Conservation (phyloP, 2,888 invertebrate species). For the Heliconius hortense region DNA sequence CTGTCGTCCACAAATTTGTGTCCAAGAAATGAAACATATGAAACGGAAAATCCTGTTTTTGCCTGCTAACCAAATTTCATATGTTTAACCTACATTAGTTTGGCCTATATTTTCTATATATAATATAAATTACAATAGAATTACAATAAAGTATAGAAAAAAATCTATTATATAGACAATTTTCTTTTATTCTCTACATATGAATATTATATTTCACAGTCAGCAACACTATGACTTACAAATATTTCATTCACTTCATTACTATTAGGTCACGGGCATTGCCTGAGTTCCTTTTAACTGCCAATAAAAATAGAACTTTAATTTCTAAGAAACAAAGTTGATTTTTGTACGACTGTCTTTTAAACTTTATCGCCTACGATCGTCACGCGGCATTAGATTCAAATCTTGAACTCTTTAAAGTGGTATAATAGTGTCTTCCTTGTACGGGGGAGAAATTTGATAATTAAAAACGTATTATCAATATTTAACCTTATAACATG, state of each 20-base stretch:
- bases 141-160: too few relatives aligned
- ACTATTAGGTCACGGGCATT: conserved; percentile 51
- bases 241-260: conserved; percentile 50
- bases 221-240: conserved; percentile 17
- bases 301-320: not conserved
- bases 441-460: conserved; percentile 46
- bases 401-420: conserved; percentile 74
- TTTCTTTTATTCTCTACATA: too few relatives aligned
- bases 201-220: conserved; percentile 46
- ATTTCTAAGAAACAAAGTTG: not conserved
- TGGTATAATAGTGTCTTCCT: conserved; percentile 65
- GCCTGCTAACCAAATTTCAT: not conserved
- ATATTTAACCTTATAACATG: conserved; percentile 34
- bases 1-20: too few relatives aligned
- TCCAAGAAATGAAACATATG: too few relatives aligned
- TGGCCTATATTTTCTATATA: too few relatives aligned
- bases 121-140: too few relatives aligned
- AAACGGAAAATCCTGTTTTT: too few relatives aligned
- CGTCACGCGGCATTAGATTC: conserved; percentile 76
- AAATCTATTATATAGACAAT: too few relatives aligned
- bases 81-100: too few relatives aligned
- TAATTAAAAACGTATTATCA: conserved; percentile 27
- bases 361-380: conserved; percentile 56
- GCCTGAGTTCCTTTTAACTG: not conserved
- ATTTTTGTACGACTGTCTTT: not conserved